These are phyloP conservation scores for Corythornis madagascariensis DNA, from an alignment of 2,113 vertebrate genomes.

Conservation along the genomic window DNA sequence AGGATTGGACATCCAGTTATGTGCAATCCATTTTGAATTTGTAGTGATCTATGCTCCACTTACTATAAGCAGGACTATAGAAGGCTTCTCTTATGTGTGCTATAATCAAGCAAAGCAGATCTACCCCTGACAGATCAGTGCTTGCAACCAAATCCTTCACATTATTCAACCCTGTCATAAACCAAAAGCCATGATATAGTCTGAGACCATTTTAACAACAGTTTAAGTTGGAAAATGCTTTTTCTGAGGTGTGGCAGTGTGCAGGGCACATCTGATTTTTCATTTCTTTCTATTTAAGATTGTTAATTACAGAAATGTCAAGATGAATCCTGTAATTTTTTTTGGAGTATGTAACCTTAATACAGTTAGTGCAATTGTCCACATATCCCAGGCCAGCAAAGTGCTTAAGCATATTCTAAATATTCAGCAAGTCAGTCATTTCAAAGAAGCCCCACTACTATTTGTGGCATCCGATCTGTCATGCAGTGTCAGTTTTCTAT, in stretches of 20 bases:
- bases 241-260: not conserved
- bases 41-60: not conserved
- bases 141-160: not conserved
- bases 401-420: not conserved
- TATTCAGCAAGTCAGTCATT: not conserved
- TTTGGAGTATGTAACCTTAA: not conserved
- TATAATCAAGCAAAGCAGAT: not conserved
- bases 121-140: not conserved
- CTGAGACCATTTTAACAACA: not conserved
- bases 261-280: fast-evolving
- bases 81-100: not conserved
- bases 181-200: not conserved
- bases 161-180: not conserved
- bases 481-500: not conserved
- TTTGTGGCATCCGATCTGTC: not conserved
- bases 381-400: not conserved
- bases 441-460: not conserved
- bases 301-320: not conserved
- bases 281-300: not conserved
- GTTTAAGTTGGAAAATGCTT: not conserved
- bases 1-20: not conserved
- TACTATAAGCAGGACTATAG: not conserved
- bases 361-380: not conserved
- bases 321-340: not conserved
- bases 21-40: not conserved